These are phyloP conservation scores for Gryllus bimaculatus DNA, from an alignment of 1,140 invertebrate genomes.

Conservation along the genomic window DNA sequence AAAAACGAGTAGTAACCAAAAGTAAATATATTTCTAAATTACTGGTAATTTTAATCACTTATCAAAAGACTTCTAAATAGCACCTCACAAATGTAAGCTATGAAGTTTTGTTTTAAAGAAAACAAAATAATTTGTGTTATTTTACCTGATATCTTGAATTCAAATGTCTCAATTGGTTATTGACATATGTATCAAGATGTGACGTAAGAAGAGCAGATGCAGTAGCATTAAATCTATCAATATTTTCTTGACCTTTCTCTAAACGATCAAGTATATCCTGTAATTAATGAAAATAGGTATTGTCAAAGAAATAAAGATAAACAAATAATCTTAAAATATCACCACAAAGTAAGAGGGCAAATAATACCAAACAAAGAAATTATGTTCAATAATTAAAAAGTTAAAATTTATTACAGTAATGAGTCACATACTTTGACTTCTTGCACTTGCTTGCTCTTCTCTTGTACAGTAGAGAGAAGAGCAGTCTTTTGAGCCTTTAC, in stretches of 20 bases:
- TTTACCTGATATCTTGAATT: conserved; percentile 74
- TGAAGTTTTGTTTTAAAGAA: no score
- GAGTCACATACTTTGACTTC: conserved; percentile 46
- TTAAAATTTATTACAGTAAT: no score
- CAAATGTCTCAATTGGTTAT: conserved; percentile 81
- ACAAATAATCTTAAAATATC: no score
- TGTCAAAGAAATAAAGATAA: no score
- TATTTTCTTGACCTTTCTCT: conserved; percentile 69
- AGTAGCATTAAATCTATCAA: conserved; percentile 72
- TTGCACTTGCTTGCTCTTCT: conserved; percentile 76
- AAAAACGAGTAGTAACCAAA: background rate
- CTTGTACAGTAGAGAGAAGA: conserved; percentile 65
- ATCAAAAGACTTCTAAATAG: no score
- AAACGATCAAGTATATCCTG: conserved; percentile 64
- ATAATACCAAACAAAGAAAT: no score
- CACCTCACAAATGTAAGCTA: no score
- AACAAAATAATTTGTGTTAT: no score
- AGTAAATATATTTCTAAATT: background rate
- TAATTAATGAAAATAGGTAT: conserved; percentile 21
- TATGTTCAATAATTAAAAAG: no score
- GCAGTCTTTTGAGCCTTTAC: conserved; percentile 84
- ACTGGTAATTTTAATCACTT: no score
- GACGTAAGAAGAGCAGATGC: conserved; percentile 67
- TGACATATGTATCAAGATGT: conserved; percentile 81
- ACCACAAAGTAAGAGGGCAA: no score